phyloP scores from a whole-genome alignment of 2,888 invertebrate species.

The Lissonota sp. region DNA sequence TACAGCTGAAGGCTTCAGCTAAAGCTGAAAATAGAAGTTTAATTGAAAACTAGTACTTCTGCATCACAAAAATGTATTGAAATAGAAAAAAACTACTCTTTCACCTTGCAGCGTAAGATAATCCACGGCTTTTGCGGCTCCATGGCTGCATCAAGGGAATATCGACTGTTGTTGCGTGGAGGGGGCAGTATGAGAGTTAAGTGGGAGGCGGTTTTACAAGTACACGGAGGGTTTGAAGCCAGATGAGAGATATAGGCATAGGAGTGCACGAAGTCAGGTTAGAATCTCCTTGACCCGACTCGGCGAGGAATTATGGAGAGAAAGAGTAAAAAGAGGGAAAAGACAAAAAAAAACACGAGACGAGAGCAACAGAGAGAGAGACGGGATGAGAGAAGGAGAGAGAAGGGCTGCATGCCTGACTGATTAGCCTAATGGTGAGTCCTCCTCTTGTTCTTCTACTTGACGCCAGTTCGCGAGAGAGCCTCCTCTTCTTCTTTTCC shows the following conservation, averaged over 20 bases:
- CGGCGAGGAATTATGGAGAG: constrained; percentile 18
- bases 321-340: constrained; percentile 15
- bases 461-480: constrained; percentile 79
- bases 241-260: constrained; percentile 60
- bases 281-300: constrained; percentile 78
- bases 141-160: constrained; percentile 26
- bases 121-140: not conserved
- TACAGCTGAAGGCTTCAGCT: too few species aligned
- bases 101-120: not conserved
- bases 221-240: constrained; percentile 62
- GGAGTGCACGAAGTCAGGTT: constrained; percentile 69
- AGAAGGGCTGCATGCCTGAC: constrained; percentile 78
- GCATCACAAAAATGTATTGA: too few species aligned
- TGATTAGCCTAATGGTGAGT: constrained; percentile 83
- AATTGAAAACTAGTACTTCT: too few species aligned
- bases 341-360: constrained; percentile 19
- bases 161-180: constrained; percentile 61
- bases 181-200: constrained; percentile 44
- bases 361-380: not conserved
- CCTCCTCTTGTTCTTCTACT: constrained; percentile 80
- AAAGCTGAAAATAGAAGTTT: too few species aligned
- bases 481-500: constrained; percentile 68
- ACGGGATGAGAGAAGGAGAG: constrained; percentile 62
- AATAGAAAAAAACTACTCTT: too few species aligned
- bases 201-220: constrained; percentile 58